phyloP scores from a whole-genome alignment of 2,888 invertebrate species.

The Limenitis camilla region DNA sequence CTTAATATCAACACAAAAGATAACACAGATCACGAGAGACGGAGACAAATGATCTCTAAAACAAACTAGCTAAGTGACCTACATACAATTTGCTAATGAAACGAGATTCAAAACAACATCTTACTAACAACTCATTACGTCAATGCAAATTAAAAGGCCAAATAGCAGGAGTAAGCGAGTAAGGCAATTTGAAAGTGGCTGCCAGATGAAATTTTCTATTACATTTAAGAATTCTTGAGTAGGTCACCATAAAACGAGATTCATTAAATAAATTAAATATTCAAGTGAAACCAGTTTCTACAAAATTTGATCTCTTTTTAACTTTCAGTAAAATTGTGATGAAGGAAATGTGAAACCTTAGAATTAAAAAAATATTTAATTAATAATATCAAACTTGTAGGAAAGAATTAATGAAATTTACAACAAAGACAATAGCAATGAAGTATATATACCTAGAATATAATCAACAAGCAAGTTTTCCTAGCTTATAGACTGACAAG shows the following conservation, averaged over 20 bases:
- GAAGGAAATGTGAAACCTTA: no score
- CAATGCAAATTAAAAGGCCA: constrained; percentile 5
- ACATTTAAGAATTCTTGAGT: constrained; percentile 6
- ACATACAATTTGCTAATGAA: constrained; percentile 8
- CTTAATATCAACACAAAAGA: neutral
- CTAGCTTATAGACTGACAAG: no score
- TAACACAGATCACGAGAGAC: neutral
- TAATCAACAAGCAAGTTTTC: no score
- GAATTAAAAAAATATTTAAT: no score
- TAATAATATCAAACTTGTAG: no score
- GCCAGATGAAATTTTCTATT: constrained; percentile 8
- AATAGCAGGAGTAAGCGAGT: constrained; percentile 12
- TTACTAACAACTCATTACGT: constrained; percentile 11
- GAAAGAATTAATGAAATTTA: no score
- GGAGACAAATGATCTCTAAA: neutral
- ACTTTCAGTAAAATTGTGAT: neutral
- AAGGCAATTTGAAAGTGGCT: constrained; percentile 10
- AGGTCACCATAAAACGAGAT: constrained; percentile 2
- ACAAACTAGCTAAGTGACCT: constrained; percentile 9
- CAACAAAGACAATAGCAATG: no score
- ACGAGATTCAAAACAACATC: constrained; percentile 11
- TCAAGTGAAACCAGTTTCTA: neutral
- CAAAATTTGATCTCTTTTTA: neutral
- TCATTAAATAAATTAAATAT: constrained; percentile 2
- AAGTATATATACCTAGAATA: no score